phyloP scores from a whole-genome alignment of 2,797 vertebrate species.

The Benthosema pterotum region DNA sequence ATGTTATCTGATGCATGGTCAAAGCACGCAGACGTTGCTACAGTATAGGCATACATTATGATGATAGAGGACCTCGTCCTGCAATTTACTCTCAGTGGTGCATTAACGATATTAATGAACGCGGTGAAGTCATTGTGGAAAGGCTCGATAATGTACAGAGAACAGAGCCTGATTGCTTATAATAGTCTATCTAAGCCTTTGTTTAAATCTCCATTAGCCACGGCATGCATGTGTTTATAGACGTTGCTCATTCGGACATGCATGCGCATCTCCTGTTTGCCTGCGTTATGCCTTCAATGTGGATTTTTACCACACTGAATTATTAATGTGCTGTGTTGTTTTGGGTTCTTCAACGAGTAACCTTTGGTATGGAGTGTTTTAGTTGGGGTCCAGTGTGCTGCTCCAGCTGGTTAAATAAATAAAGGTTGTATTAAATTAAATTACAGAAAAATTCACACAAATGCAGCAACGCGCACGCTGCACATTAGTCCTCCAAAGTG shows the following conservation, averaged over 20 bases:
- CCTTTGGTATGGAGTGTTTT: conserved; percentile 17
- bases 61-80: neutral
- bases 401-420: conserved; percentile 16
- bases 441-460: conserved; percentile 16
- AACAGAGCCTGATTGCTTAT: neutral
- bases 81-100: neutral
- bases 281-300: conserved; percentile 44
- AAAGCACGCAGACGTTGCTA: neutral
- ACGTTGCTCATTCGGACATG: conserved; percentile 32
- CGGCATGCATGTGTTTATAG: conserved; percentile 45
- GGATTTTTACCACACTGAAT: conserved; percentile 42
- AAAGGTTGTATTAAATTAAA: conserved; percentile 41
- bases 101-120: neutral
- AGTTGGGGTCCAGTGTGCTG: neutral
- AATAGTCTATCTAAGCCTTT: too few relatives aligned
- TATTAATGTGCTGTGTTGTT: conserved; percentile 48
- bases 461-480: conserved; percentile 36
- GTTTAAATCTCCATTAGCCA: conserved; percentile 35
- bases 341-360: conserved; percentile 40
- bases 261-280: conserved; percentile 27
- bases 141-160: neutral
- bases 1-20: neutral
- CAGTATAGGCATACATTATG: neutral
- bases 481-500: conserved; percentile 39
- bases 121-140: conserved; percentile 13